Evolutionary conservation across 2,797 vertebrate genomes (phyloP), one percentile per base, ranked within the genome.

Genomic region (Brotula barbata): DNA sequence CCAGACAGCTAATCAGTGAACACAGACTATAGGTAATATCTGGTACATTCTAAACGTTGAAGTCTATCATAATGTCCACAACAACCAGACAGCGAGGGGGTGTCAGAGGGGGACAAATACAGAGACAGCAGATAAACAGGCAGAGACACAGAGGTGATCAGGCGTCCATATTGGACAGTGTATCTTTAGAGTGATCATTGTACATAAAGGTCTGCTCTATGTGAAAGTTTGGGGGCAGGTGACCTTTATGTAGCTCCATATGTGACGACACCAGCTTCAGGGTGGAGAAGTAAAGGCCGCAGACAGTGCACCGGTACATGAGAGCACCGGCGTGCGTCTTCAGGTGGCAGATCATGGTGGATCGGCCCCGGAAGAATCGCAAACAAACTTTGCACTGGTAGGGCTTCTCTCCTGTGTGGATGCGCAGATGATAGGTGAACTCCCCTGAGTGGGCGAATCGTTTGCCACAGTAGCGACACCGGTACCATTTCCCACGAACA

Each of bases 191-290:
- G 85, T 97, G 97, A 71, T 98, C 96, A 28, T 96, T 96, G 89
- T 99, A 99, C 97, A 99, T 99, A 87, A 98, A 99, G 63, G 97
- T 99, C 89, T 98, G 95, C 62, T 98, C 96, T 9, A 99, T 97
- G 91, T 95, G 96, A 81, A 99, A 99, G 87, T 97, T 94, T 0
- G 94, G 91, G 0, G 96, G 95, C 17, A 99, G 92, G 77, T 94
- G 95, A 86, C 95, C 96, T 54, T 95, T 95, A 87, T 99, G 97
- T 42, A 95, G 91, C 22, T 95, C 95, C 68, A 98, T 95, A 55
- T 99, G 97, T 1, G 96, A 95, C 51, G 96, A 96, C 91, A 99
- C 96, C 64, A 96, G 92, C 90, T 98, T 99, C 52, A 99, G 93
- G 0, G 96, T 99, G 71, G 97, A 98, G 88, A 96, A 98, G 88